Conservation (phyloP, 2,797 vertebrate genomes). For the Chrysocyon brachyurus region DNA sequence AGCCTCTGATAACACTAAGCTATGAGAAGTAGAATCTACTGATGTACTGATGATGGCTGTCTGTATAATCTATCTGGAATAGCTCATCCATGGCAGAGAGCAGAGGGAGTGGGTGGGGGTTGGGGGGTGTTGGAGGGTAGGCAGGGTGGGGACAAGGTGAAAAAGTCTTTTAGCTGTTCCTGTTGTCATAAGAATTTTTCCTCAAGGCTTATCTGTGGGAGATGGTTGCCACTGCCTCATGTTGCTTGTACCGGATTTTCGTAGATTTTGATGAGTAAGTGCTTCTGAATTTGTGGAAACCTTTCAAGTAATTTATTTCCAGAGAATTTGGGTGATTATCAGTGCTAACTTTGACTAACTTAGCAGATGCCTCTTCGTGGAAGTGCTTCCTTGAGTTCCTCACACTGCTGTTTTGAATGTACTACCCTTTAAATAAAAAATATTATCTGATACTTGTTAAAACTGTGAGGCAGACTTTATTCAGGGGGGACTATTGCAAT, state of each 20-base stretch:
- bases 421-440: neutral
- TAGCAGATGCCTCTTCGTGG: neutral
- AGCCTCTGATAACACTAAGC: neutral
- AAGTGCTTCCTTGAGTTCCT: neutral
- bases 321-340: neutral
- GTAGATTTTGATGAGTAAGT: neutral
- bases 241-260: neutral
- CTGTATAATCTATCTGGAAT: neutral
- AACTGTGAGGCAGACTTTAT: neutral
- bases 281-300: neutral
- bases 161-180: neutral
- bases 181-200: neutral
- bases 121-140: too few relatives aligned
- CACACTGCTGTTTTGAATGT: neutral
- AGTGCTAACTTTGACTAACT: neutral
- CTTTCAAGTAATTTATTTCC: neutral
- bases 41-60: neutral
- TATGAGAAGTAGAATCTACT: neutral
- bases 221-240: neutral
- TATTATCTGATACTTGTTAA: neutral
- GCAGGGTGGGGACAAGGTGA: too few relatives aligned
- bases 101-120: rapidly evolving
- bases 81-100: neutral
- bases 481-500: neutral
- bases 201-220: neutral